A percentile compares a stretch with the other conserved stretches of the same genome.
phyloP scores from a whole-genome alignment of 2,888 invertebrate genomes.

The Blera fallax region DNA sequence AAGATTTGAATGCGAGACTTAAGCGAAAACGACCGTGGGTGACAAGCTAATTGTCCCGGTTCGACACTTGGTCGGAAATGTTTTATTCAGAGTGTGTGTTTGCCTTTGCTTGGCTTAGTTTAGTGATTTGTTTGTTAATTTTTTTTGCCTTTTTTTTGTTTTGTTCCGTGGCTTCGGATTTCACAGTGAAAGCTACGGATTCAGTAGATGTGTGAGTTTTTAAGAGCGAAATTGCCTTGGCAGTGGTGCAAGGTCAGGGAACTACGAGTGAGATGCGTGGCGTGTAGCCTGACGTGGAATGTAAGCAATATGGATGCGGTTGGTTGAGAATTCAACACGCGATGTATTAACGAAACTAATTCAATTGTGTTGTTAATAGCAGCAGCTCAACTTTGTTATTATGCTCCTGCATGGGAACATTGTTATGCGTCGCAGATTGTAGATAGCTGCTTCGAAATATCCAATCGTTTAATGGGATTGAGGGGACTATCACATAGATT shows the following conservation, averaged over 20 bases:
- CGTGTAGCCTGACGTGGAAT: not conserved
- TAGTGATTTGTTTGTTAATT: not conserved
- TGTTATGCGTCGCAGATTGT: too few species aligned
- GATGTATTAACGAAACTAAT: not conserved
- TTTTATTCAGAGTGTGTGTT: not conserved
- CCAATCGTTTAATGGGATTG: too few species aligned
- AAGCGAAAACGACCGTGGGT: not conserved
- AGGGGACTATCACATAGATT: too few species aligned
- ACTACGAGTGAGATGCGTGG: not conserved
- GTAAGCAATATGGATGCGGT: not conserved
- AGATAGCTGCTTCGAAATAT: too few species aligned
- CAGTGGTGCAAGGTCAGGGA: conserved; percentile 48
- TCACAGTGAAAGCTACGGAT: conserved; percentile 44
- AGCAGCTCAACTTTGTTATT: too few species aligned
- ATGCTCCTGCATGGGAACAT: too few species aligned
- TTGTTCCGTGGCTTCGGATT: conserved; percentile 7
- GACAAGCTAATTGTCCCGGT: not conserved
- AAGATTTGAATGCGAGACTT: not conserved
- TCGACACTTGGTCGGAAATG: not conserved
- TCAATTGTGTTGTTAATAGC: not conserved
- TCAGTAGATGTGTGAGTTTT: not conserved
- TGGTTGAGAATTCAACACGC: not conserved
- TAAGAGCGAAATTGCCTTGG: conserved; percentile 41
- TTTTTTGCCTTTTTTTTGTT: conserved; percentile 4
- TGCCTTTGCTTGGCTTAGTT: not conserved